phyloP scores from a whole-genome alignment of 2,797 vertebrate genomes.

The Myiotriccus ornatus region DNA sequence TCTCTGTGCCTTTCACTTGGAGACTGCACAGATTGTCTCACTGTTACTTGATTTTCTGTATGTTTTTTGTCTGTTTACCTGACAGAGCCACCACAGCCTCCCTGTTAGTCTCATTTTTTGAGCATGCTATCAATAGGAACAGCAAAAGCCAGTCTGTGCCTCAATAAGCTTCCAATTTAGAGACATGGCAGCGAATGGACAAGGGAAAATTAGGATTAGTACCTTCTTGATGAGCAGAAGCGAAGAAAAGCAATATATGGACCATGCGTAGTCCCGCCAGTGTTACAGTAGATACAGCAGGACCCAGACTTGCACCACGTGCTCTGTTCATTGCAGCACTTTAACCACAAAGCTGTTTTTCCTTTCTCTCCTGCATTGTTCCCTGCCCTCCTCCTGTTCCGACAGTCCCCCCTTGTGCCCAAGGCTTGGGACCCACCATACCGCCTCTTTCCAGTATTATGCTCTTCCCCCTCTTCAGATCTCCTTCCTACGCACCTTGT shows the following conservation, averaged over 20 bases:
- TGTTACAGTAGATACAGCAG: not conserved
- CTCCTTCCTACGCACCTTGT: not conserved
- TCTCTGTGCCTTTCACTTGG: not conserved
- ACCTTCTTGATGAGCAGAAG: not conserved
- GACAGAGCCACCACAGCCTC: not conserved
- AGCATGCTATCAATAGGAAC: not conserved
- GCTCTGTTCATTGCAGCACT: not conserved
- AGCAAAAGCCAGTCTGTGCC: not conserved
- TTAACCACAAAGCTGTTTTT: not conserved
- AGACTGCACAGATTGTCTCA: not conserved
- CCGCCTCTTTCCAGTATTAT: not conserved
- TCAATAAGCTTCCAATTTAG: not conserved
- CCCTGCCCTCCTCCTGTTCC: not conserved
- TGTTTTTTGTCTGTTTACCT: not conserved
- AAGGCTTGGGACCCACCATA: not conserved
- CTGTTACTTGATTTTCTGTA: not conserved
- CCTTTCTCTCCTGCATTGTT: not conserved
- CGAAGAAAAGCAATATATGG: not conserved
- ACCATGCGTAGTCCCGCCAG: not conserved
- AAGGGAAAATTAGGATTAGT: not conserved
- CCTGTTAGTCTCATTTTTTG: not conserved
- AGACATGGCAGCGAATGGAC: not conserved
- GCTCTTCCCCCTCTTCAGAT: not conserved
- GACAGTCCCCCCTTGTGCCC: not conserved
- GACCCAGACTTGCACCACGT: not conserved